These are phyloP conservation scores for Zaprionus vittiger DNA, from an alignment of 1,140 invertebrate genomes.

Conservation along the genomic window DNA sequence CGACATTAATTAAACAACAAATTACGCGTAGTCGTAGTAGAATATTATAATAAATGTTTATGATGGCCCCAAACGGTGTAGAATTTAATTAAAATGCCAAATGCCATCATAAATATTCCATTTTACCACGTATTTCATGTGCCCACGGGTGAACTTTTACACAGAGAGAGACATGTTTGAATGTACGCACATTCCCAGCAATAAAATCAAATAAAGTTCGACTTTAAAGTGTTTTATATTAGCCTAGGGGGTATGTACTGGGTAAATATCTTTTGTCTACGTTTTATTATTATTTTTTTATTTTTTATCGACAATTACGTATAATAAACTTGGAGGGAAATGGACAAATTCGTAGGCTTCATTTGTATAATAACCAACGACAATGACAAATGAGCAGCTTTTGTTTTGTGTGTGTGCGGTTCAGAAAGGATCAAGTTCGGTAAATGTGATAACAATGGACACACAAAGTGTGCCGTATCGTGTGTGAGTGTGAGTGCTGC, in stretches of 20 bases:
- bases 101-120: constrained; percentile 72
- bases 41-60: constrained; percentile 59
- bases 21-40: constrained; percentile 51
- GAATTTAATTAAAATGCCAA: constrained; percentile 79
- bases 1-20: constrained; percentile 79
- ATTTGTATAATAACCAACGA: constrained; percentile 46
- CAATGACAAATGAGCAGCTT: constrained; percentile 70
- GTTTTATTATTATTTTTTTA: constrained; percentile 5
- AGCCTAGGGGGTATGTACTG: not conserved
- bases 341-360: constrained; percentile 44
- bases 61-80: constrained; percentile 36
- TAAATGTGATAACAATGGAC: constrained; percentile 55
- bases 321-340: constrained; percentile 37
- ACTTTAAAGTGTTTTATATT: constrained; percentile 26
- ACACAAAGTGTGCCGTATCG: constrained; percentile 21
- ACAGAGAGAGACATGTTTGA: not conserved
- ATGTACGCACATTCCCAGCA: constrained; percentile 5
- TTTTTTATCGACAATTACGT: constrained; percentile 34
- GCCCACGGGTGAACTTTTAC: not conserved
- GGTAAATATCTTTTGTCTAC: constrained; percentile 3
- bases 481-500: not conserved
- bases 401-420: constrained; percentile 48
- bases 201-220: constrained; percentile 38
- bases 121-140: constrained; percentile 46
- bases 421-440: constrained; percentile 55